These are phyloP conservation scores for Eulemur rufifrons DNA, from an alignment of 2,113 vertebrate species.

Conservation along the genomic window DNA sequence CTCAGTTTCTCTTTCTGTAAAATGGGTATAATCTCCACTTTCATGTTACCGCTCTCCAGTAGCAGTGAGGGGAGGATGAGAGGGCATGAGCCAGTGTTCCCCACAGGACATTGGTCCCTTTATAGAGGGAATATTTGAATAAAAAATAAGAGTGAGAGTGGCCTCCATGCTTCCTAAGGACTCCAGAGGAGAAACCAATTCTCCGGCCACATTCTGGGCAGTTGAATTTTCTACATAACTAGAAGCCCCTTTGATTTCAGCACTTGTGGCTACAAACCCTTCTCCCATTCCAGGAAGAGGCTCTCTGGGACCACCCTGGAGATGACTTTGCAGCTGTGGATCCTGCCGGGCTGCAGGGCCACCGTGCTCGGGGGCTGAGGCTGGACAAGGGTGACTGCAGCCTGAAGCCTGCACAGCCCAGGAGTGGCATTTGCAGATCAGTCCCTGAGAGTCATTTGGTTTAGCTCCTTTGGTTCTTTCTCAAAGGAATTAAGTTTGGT, in stretches of 20 bases:
- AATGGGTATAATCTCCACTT: neutral
- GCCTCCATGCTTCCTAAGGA: neutral
- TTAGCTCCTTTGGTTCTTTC: neutral
- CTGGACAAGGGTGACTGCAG: rapidly evolving
- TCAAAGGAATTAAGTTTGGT: neutral
- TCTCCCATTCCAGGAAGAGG: neutral
- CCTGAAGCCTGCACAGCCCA: neutral
- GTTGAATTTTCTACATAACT: neutral
- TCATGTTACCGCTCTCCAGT: neutral
- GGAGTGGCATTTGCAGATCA: neutral
- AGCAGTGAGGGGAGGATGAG: neutral
- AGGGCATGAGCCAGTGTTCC: no score
- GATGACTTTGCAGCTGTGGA: no score
- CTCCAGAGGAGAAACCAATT: neutral
- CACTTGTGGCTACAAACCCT: neutral
- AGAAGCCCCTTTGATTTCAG: neutral
- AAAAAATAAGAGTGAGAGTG: neutral
- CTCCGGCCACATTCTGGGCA: neutral
- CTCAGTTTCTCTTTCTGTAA: neutral
- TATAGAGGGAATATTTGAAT: neutral
- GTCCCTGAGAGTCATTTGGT: neutral
- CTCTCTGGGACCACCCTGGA: neutral
- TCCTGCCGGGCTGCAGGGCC: neutral
- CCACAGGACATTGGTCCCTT: neutral
- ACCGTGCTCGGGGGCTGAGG: rapidly evolving